Conservation (phyloP, 2,888 invertebrate species). For the Entomobrya multifasciata region DNA sequence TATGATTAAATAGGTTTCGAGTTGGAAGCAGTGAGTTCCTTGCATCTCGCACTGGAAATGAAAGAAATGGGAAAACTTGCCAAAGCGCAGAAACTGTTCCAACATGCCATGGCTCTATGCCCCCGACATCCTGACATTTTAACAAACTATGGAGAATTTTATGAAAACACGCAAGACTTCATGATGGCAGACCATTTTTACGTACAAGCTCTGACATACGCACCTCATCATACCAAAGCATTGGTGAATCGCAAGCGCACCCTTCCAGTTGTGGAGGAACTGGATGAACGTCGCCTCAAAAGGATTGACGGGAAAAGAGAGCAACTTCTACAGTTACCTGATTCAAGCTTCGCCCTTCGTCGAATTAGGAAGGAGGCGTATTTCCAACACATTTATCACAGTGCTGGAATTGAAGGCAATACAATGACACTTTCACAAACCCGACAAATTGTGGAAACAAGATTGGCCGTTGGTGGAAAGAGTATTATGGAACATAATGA, state of each 20-base stretch:
- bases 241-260: conserved; percentile 91
- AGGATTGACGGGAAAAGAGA: conserved; percentile 93
- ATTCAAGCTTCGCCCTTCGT: conserved; percentile 89
- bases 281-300: conserved; percentile 90
- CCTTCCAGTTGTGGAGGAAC: conserved; percentile 90
- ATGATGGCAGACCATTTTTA: conserved; percentile 95
- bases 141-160: conserved; percentile 94
- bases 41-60: conserved; percentile 93
- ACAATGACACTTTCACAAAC: conserved; percentile 97
- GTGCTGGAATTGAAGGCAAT: conserved; percentile 98
- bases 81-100: conserved; percentile 92
- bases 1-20: conserved; percentile 82
- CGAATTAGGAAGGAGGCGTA: conserved; percentile 97
- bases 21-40: conserved; percentile 90
- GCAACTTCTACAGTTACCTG: conserved; percentile 90
- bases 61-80: conserved; percentile 90
- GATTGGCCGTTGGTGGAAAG: conserved; percentile 90
- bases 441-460: conserved; percentile 94
- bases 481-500: conserved; percentile 98
- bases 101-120: conserved; percentile 88
- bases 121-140: conserved; percentile 96
- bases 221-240: conserved; percentile 91
- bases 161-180: conserved; percentile 90
- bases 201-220: conserved; percentile 88
- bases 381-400: conserved; percentile 96